Conservation (phyloP, 2,888 invertebrate genomes). For the Patella caerulea region DNA sequence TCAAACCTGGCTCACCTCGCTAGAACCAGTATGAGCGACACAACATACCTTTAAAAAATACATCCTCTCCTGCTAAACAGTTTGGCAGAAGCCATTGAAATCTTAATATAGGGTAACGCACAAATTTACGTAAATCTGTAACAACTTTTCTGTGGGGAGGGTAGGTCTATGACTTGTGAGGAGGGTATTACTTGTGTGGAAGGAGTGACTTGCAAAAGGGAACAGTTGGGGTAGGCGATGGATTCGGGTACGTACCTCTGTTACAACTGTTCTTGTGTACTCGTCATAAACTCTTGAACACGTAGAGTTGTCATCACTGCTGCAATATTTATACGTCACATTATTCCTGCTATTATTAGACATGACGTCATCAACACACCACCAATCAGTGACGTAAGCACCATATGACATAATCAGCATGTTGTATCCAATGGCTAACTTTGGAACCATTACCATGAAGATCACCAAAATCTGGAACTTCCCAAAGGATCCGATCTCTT, state of each 20-base stretch:
- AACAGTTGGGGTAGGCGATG: too few relatives aligned
- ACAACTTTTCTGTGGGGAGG: too few relatives aligned
- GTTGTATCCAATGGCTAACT: constrained; percentile 33
- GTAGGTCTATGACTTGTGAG: too few relatives aligned
- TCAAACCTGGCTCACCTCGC: too few relatives aligned
- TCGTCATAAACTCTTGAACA: constrained; percentile 25
- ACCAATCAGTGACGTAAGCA: constrained; percentile 37
- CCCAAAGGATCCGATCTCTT: constrained; percentile 41
- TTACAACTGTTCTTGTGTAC: constrained; percentile 39
- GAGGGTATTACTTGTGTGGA: too few relatives aligned
- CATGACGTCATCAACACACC: constrained; percentile 24
- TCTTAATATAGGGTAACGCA: too few relatives aligned
- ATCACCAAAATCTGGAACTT: constrained; percentile 34
- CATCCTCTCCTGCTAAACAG: too few relatives aligned
- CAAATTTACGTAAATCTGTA: too few relatives aligned
- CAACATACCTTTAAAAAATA: too few relatives aligned
- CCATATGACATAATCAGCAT: constrained; percentile 42
- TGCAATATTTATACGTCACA: constrained; percentile 16
- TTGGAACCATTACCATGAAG: constrained; percentile 13
- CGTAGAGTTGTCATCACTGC: constrained; percentile 9
- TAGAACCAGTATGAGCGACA: too few relatives aligned
- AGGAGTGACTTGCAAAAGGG: too few relatives aligned
- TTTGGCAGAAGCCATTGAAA: too few relatives aligned
- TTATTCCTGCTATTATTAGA: constrained; percentile 9
- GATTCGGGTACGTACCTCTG: constrained; percentile 30